A percentile compares a stretch with the other conserved stretches of the same genome.
Conservation (phyloP, 2,113 vertebrate species). For the Etheostoma cragini region DNA sequence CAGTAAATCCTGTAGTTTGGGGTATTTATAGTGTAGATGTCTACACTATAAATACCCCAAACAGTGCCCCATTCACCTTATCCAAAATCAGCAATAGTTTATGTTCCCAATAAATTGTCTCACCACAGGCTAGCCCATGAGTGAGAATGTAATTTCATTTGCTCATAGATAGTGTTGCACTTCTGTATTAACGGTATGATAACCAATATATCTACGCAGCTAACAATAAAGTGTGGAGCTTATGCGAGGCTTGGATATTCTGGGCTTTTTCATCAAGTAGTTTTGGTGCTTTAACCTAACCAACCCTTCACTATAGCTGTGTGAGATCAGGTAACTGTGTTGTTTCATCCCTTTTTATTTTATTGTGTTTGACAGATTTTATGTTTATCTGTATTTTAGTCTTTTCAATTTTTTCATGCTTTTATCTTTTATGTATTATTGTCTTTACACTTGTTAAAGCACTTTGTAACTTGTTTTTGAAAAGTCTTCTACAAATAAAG, state of each 20-base stretch:
- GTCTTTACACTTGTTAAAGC: too few relatives aligned
- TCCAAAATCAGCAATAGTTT: slow-evolving; percentile 7
- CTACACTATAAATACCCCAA: slow-evolving; percentile 5
- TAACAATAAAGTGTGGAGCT: neutral
- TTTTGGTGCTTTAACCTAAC: neutral
- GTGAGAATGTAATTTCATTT: neutral
- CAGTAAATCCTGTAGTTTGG: slow-evolving; percentile 26
- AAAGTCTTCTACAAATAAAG: too few relatives aligned
- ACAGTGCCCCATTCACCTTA: neutral
- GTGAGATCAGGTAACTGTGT: neutral
- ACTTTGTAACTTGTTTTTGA: too few relatives aligned
- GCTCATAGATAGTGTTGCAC: neutral
- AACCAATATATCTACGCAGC: neutral
- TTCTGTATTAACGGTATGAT: neutral
- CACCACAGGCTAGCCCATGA: neutral
- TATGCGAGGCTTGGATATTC: neutral
- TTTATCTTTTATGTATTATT: too few relatives aligned
- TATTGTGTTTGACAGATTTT: too few relatives aligned
- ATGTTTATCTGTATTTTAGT: too few relatives aligned
- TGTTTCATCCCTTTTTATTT: too few relatives aligned
- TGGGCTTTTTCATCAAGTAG: neutral
- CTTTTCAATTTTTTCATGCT: too few relatives aligned
- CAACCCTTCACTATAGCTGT: neutral
- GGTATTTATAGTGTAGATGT: neutral
- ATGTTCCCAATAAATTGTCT: neutral